Percentiles rank a stretch among this genome's conserved stretches.
These are phyloP conservation scores for Pemphigus obesinymphae DNA, from an alignment of 1,140 invertebrate genomes.

Conservation along the genomic window DNA sequence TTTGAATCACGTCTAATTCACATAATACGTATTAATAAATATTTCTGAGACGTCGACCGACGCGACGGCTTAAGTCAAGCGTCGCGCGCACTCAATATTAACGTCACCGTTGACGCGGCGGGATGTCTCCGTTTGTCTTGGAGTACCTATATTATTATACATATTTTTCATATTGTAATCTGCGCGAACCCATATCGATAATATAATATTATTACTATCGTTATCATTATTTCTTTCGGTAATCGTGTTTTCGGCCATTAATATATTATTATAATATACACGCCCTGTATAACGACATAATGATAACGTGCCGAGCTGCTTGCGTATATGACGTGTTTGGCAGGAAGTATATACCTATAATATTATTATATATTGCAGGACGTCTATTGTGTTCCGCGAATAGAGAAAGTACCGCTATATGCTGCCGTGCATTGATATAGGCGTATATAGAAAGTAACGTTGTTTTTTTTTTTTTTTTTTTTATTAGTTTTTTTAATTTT, in stretches of 20 bases:
- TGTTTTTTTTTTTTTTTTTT: not conserved
- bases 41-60: too few relatives aligned
- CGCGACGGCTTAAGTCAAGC: too few relatives aligned
- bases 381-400: slow-evolving; percentile 28
- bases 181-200: not conserved
- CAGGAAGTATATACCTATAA: slow-evolving; percentile 27
- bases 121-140: not conserved
- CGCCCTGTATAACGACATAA: slow-evolving; percentile 22
- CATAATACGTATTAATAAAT: too few relatives aligned
- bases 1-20: not conserved
- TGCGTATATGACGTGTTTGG: not conserved
- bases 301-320: not conserved
- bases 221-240: not conserved
- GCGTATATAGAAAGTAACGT: slow-evolving; percentile 38
- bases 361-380: not conserved
- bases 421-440: slow-evolving; percentile 1
- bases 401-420: slow-evolving; percentile 39
- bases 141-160: too few relatives aligned
- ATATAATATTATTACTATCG: not conserved
- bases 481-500: not conserved
- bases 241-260: not conserved
- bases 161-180: not conserved
- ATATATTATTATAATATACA: not conserved
- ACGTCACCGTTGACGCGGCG: not conserved
- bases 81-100: not conserved